phyloP scores from a whole-genome alignment of 2,888 invertebrate species.

The Drosophila lacicola region DNA sequence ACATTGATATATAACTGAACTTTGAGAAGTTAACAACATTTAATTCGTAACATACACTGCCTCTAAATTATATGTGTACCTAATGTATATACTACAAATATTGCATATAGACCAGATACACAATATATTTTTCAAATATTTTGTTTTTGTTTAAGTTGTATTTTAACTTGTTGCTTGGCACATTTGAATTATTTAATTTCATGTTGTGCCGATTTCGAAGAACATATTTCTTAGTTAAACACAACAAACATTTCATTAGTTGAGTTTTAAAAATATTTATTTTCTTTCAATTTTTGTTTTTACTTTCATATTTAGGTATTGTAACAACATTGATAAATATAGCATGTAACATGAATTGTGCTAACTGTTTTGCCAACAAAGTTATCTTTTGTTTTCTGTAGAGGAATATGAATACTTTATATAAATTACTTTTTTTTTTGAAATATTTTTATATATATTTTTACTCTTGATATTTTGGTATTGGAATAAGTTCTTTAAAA shows the following conservation, averaged over 20 bases:
- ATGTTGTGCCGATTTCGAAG: slow-evolving; percentile 5
- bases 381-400: slow-evolving; percentile 4
- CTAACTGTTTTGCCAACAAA: slow-evolving; percentile 25
- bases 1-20: slow-evolving; percentile 22
- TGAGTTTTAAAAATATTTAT: slow-evolving; percentile 5
- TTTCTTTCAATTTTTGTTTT: not conserved
- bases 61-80: slow-evolving; percentile 15
- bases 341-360: slow-evolving; percentile 26
- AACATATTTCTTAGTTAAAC: slow-evolving; percentile 12
- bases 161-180: slow-evolving; percentile 49
- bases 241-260: slow-evolving; percentile 25
- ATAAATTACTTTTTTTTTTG: slow-evolving; percentile 20
- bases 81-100: not conserved
- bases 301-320: slow-evolving; percentile 7
- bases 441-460: not conserved
- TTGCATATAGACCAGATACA: not conserved
- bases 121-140: slow-evolving; percentile 1
- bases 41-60: slow-evolving; percentile 23
- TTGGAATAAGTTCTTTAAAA: slow-evolving; percentile 23
- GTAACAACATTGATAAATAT: slow-evolving; percentile 36
- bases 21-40: slow-evolving; percentile 38
- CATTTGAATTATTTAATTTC: slow-evolving; percentile 27
- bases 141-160: slow-evolving; percentile 3
- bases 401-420: slow-evolving; percentile 14
- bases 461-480: slow-evolving; percentile 23